Conservation (phyloP, 2,797 vertebrate species). For the Apogon talboti region DNA sequence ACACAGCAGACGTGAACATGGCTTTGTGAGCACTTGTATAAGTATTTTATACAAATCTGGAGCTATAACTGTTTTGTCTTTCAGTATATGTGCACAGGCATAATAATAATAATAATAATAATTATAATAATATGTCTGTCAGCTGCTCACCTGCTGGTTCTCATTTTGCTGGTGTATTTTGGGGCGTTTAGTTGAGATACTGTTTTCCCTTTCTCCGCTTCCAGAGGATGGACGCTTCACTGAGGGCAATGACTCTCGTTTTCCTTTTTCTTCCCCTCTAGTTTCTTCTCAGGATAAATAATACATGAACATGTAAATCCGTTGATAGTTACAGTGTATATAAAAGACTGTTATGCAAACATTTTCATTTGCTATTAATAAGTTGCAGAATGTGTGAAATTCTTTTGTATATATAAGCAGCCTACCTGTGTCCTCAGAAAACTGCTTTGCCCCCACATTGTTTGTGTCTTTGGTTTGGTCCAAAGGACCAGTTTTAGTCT, state of each 20-base stretch:
- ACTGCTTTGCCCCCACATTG: conserved; percentile 82
- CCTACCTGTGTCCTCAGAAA: conserved; percentile 86
- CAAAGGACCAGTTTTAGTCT: conserved; percentile 84
- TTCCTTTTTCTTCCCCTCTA: conserved; percentile 83
- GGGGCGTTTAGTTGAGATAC: conserved; percentile 87
- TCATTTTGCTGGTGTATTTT: conserved; percentile 91
- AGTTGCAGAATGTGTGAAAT: background rate
- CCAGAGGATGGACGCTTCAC: conserved; percentile 86
- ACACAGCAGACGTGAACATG: background rate
- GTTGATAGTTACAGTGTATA: conserved; percentile 2
- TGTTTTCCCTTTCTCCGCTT: conserved; percentile 83
- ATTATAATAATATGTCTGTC: conserved; percentile 17
- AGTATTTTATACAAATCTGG: no score
- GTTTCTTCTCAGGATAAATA: conserved; percentile 43
- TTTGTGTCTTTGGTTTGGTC: conserved; percentile 90
- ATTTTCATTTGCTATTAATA: background rate
- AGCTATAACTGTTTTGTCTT: no score
- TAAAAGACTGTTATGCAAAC: background rate
- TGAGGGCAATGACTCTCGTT: conserved; percentile 82
- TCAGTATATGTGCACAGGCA: no score
- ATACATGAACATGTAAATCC: background rate
- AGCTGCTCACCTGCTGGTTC: conserved; percentile 88
- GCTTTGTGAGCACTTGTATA: conserved; percentile 3
- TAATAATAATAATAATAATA: no score
- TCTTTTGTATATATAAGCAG: background rate